phyloP scores from a whole-genome alignment of 2,113 vertebrate genomes.

The Rhadina sibilatrix region DNA sequence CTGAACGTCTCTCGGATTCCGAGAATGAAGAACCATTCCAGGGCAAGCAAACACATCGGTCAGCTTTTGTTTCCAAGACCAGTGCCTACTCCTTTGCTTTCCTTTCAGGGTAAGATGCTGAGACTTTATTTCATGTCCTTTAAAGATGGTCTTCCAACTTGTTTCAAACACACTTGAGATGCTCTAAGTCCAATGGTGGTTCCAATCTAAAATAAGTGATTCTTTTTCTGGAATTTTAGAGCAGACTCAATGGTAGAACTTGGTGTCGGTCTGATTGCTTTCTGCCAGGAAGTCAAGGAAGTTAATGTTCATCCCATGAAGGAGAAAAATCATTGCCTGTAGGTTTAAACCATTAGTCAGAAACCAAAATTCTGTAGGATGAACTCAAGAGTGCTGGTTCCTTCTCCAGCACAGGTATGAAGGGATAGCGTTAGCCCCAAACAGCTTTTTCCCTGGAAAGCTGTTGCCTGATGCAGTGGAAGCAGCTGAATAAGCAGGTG shows the following conservation, averaged over 20 bases:
- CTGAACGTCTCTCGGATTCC: slow-evolving; percentile 85
- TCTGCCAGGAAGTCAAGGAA: neutral
- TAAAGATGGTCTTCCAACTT: neutral
- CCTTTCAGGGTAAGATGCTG: slow-evolving; percentile 74
- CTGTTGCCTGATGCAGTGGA: neutral
- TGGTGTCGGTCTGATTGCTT: neutral
- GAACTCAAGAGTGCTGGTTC: neutral
- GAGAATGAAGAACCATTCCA: slow-evolving; percentile 93
- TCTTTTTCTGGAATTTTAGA: neutral
- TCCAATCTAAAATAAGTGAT: neutral
- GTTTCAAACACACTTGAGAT: neutral
- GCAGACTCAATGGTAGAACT: neutral
- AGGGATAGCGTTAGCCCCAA: neutral
- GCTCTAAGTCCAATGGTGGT: neutral
- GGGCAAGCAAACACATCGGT: slow-evolving; percentile 82
- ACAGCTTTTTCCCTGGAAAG: neutral
- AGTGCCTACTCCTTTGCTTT: slow-evolving; percentile 73
- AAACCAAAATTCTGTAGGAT: neutral
- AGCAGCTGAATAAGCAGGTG: neutral
- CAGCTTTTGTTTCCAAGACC: slow-evolving; percentile 87
- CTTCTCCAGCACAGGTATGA: neutral
- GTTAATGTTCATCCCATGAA: neutral
- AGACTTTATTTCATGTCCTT: neutral
- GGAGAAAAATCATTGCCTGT: neutral
- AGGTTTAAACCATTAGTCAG: neutral